Conservation (phyloP, 1,140 invertebrate species). For the Euwallacea similis region DNA sequence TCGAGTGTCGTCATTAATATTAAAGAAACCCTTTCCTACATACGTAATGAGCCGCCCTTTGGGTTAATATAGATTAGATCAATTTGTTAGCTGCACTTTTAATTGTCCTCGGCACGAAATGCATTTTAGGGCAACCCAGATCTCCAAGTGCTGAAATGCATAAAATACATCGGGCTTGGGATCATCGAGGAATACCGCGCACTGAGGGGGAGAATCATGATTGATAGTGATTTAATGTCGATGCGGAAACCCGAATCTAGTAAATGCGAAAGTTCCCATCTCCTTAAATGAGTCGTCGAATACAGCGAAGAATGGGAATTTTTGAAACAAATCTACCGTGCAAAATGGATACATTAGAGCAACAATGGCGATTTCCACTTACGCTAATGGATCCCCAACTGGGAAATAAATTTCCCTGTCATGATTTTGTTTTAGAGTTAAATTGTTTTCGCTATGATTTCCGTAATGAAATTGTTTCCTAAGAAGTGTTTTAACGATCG, state of each 20-base stretch:
- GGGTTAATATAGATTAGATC: slow-evolving; percentile 19
- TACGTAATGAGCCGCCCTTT: slow-evolving; percentile 14
- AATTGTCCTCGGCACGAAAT: slow-evolving; percentile 5
- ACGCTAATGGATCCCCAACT: slow-evolving; percentile 22
- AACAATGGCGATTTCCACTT: slow-evolving; percentile 26
- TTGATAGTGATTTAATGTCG: slow-evolving; percentile 32
- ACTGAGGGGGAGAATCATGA: slow-evolving; percentile 15
- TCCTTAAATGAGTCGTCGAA: slow-evolving; percentile 31
- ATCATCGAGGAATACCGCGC: slow-evolving; percentile 12
- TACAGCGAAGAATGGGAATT: slow-evolving; percentile 23
- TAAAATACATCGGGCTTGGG: background rate
- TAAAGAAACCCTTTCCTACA: slow-evolving; percentile 21
- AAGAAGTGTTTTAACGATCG: too few relatives aligned
- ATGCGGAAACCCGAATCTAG: slow-evolving; percentile 26
- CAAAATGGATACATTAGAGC: slow-evolving; percentile 30
- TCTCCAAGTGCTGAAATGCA: too few relatives aligned
- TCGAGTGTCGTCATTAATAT: slow-evolving; percentile 23
- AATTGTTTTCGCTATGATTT: slow-evolving; percentile 22
- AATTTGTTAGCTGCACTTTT: slow-evolving; percentile 13
- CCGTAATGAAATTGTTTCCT: slow-evolving; percentile 3
- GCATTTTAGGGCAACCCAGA: too few relatives aligned
- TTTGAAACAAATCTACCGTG: slow-evolving; percentile 33
- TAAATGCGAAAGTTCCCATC: slow-evolving; percentile 31
- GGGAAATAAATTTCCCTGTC: slow-evolving; percentile 22
- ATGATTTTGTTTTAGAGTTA: slow-evolving; percentile 22